These are phyloP conservation scores for Syrphus vitripennis DNA, from an alignment of 2,888 invertebrate genomes.

Conservation along the genomic window DNA sequence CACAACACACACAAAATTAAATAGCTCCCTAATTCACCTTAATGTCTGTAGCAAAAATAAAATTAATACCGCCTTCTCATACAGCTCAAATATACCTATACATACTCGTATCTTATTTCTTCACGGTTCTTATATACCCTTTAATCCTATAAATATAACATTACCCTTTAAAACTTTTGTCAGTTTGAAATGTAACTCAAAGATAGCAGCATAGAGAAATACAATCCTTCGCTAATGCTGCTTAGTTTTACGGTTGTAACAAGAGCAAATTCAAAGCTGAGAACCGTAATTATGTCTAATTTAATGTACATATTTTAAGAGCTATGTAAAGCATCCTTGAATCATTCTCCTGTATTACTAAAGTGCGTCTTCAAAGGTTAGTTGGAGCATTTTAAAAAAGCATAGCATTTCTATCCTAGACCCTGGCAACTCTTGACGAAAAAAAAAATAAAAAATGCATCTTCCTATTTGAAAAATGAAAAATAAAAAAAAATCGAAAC, in stretches of 20 bases:
- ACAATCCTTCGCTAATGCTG: slow-evolving; percentile 5
- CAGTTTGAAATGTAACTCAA: neutral
- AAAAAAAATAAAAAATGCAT: slow-evolving; percentile 17
- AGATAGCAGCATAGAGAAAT: neutral
- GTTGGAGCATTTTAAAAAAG: slow-evolving; percentile 9
- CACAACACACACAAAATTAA: no score
- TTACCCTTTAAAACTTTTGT: neutral
- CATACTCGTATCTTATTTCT: neutral
- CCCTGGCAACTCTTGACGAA: neutral
- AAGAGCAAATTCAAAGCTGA: slow-evolving; percentile 46
- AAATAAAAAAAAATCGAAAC: slow-evolving; percentile 25
- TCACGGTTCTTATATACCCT: neutral
- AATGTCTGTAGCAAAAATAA: neutral
- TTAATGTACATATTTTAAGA: slow-evolving; percentile 40
- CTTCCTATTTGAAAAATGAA: slow-evolving; percentile 7
- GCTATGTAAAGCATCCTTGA: slow-evolving; percentile 7
- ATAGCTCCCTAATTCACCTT: no score
- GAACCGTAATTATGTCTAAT: slow-evolving; percentile 58
- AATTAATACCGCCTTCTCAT: no score
- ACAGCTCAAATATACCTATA: neutral
- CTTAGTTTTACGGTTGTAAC: slow-evolving; percentile 3
- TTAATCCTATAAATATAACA: neutral
- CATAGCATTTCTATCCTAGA: neutral
- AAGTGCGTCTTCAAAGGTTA: slow-evolving; percentile 30
- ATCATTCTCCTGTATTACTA: slow-evolving; percentile 20